Evolutionary conservation across 2,888 invertebrate genomes (phyloP).

Genomic region (Celastrina argiolus): DNA sequence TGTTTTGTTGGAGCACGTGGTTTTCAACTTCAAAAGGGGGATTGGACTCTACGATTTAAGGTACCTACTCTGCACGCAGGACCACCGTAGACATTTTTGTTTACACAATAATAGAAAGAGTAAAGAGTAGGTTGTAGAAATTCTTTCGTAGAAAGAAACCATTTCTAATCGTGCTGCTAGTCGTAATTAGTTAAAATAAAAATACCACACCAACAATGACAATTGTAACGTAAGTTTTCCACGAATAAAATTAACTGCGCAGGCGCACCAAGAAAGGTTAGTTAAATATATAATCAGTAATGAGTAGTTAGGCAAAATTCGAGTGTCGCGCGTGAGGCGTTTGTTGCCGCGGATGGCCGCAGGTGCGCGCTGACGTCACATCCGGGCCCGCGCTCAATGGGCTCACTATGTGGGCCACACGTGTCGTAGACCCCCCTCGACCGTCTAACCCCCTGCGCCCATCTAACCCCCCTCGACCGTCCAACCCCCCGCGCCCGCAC

Average conservation of each 20-base stretch:
- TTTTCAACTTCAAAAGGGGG: background rate
- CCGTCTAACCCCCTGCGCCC: conserved; percentile 30
- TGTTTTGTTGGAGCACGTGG: background rate
- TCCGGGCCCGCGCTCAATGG: conserved; percentile 55
- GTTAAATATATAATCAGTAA: background rate
- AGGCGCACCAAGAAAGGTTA: background rate
- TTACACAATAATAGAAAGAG: too few species aligned
- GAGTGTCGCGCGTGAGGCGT: conserved; percentile 13
- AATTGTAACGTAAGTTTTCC: background rate
- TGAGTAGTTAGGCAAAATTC: background rate
- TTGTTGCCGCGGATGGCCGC: conserved; percentile 38
- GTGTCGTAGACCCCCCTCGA: conserved; percentile 52
- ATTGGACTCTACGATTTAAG: too few species aligned
- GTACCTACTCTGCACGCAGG: too few species aligned
- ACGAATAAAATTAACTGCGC: background rate
- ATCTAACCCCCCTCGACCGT: conserved; percentile 30
- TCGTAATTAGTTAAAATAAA: background rate
- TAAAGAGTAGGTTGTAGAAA: too few species aligned
- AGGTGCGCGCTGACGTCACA: conserved; percentile 68
- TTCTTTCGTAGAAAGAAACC: too few species aligned
- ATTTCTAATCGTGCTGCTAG: too few species aligned
- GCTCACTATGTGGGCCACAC: conserved; percentile 71
- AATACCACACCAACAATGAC: background rate
- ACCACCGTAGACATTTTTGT: too few species aligned
- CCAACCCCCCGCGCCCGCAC: conserved; percentile 42